Base-by-base conservation (phyloP, 2,888 invertebrate species). In the Eumerus sabulonum region DNA sequence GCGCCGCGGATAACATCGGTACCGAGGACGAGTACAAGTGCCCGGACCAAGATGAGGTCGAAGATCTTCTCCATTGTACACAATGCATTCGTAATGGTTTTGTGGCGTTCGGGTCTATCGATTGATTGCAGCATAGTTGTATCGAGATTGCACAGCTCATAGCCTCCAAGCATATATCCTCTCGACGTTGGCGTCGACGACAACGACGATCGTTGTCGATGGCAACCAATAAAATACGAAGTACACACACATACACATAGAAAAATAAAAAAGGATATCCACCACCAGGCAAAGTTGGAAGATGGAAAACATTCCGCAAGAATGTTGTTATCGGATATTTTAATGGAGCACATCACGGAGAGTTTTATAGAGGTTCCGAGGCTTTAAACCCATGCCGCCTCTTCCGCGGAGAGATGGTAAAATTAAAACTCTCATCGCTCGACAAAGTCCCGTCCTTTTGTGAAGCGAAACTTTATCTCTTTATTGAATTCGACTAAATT, bases 121-220 rank as follows among this genome's bases (percentile, higher is more conserved):
- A 79, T 63, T 79, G 66, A 72, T 63, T 62, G 50, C 60, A 62
- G 72, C 56, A 38, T 18, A 50, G 63, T 53, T 76, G 77, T 53
- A 77, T 77, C 73, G 77, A 59, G 73, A 77, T 77, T 73, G 73
- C 73, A 67, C 67, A 63, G 67, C 73, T 73, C 63, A 77, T 73
- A 48, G 64, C 45, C 51, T 40, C 42, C 35, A 71, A 42, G 54
- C 44, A 27, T 59, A 50, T 7, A 7, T 7, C 27, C 3, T 27
- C 3, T 27, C 2, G 3, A 27, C 27, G 7, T 27, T 7, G 3
- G 27, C 27, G n/a, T 27, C 27, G 27, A 27, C 27, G 27, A 27
- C 7, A 7, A 27, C 27, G 27, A 27, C 3, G 27, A 27, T 27
- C 27, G 27, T 27, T 27, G 27, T 38, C 27, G 27, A 47, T 63